phyloP scores from a whole-genome alignment of 2,888 invertebrate genomes.

The Poecilus cupreus region DNA sequence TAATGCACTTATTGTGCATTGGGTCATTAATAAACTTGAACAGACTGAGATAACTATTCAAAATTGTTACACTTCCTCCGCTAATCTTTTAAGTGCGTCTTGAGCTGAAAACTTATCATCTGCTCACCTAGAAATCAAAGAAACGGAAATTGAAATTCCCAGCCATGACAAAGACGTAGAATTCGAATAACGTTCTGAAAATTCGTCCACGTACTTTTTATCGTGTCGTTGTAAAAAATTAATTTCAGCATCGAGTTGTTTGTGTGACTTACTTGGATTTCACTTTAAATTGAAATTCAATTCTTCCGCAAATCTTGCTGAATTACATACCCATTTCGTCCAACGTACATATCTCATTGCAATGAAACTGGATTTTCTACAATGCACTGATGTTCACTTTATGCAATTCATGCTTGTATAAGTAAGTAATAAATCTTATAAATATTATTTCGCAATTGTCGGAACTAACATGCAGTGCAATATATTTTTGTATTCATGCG shows the following conservation, averaged over 20 bases:
- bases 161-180: neutral
- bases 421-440: too few relatives aligned
- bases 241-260: slow-evolving; percentile 28
- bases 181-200: neutral
- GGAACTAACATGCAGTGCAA: too few relatives aligned
- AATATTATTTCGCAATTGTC: too few relatives aligned
- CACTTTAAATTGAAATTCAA: slow-evolving; percentile 31
- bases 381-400: neutral
- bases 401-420: neutral
- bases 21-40: slow-evolving; percentile 53
- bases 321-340: slow-evolving; percentile 6
- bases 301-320: slow-evolving; percentile 29
- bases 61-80: slow-evolving; percentile 34
- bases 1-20: slow-evolving; percentile 58
- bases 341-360: neutral
- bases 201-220: neutral
- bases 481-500: too few relatives aligned
- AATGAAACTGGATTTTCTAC: neutral
- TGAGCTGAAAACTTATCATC: slow-evolving; percentile 32
- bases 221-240: slow-evolving; percentile 18
- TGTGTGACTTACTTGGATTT: slow-evolving; percentile 40
- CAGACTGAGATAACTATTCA: slow-evolving; percentile 44
- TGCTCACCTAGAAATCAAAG: slow-evolving; percentile 25
- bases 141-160: slow-evolving; percentile 5
- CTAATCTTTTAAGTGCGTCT: slow-evolving; percentile 42